Evolutionary conservation across 1,140 invertebrate species (phyloP).

Genomic region (Bombus terrestris): DNA sequence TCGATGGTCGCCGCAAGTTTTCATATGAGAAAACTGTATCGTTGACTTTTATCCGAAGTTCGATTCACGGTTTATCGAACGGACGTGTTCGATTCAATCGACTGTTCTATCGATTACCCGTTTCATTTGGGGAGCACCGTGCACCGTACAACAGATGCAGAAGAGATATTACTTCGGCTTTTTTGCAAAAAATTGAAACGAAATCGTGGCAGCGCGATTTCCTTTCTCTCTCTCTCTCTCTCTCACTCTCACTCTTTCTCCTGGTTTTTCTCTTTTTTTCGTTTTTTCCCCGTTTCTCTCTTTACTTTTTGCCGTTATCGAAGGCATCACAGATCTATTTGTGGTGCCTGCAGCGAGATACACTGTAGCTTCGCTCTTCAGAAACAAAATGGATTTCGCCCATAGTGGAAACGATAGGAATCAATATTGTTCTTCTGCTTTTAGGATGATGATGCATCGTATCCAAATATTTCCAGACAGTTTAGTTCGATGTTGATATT

Average conservation of each 20-base stretch:
- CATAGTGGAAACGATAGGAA: constrained; percentile 43
- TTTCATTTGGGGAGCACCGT: constrained; percentile 24
- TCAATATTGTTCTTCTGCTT: constrained; percentile 38
- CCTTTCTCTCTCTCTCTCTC: not conserved
- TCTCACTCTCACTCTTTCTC: not conserved
- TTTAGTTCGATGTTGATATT: constrained; percentile 26
- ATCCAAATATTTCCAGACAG: constrained; percentile 48
- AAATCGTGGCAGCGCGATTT: constrained; percentile 11
- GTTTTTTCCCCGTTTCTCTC: too few relatives aligned
- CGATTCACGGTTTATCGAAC: constrained; percentile 30
- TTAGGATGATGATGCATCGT: constrained; percentile 28
- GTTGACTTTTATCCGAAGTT: constrained; percentile 27
- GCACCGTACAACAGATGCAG: constrained; percentile 19
- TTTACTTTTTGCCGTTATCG: constrained; percentile 35
- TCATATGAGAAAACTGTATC: not conserved
- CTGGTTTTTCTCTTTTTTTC: not conserved
- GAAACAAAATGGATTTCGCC: constrained; percentile 33
- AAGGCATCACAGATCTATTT: constrained; percentile 35
- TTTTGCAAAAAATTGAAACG: constrained; percentile 8
- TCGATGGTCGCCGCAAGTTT: not conserved
- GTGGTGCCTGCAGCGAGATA: constrained; percentile 21
- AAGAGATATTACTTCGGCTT: constrained; percentile 39
- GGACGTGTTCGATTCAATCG: constrained; percentile 17
- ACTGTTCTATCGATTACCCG: constrained; percentile 44
- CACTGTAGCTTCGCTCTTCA: not conserved